phyloP scores from a whole-genome alignment of 2,113 vertebrate genomes.

The Neofelis nebulosa region DNA sequence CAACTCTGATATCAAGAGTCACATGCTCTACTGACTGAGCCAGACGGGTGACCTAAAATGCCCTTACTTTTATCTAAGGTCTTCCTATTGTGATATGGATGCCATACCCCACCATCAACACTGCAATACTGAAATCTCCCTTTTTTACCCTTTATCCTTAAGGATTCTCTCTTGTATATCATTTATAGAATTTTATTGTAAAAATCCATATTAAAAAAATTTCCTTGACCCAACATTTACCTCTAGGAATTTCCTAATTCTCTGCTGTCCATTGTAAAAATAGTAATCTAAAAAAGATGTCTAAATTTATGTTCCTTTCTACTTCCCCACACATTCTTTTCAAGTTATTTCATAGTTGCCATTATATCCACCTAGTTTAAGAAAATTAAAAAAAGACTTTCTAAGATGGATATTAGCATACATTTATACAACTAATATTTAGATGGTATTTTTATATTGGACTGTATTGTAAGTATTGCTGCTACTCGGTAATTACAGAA shows the following conservation, averaged over 20 bases:
- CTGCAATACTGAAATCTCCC: neutral
- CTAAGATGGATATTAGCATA: neutral
- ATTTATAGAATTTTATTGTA: neutral
- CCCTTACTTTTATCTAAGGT: neutral
- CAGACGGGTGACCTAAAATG: neutral
- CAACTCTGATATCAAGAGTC: neutral
- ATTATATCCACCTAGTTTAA: neutral
- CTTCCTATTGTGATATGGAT: neutral
- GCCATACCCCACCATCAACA: neutral
- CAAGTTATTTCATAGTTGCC: neutral
- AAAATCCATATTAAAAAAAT: neutral
- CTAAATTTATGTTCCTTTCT: neutral
- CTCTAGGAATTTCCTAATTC: neutral
- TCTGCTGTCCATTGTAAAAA: neutral
- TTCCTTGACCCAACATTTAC: neutral
- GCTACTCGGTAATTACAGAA: neutral
- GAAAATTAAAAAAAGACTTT: neutral
- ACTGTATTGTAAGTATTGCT: neutral
- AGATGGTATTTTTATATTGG: neutral
- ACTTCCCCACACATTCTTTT: neutral
- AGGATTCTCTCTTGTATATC: neutral
- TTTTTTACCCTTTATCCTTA: neutral
- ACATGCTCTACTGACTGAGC: neutral
- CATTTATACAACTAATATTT: neutral
- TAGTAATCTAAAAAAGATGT: neutral